Evolutionary conservation across 2,888 invertebrate genomes (phyloP).

Genomic region (Drosophila limbata): DNA sequence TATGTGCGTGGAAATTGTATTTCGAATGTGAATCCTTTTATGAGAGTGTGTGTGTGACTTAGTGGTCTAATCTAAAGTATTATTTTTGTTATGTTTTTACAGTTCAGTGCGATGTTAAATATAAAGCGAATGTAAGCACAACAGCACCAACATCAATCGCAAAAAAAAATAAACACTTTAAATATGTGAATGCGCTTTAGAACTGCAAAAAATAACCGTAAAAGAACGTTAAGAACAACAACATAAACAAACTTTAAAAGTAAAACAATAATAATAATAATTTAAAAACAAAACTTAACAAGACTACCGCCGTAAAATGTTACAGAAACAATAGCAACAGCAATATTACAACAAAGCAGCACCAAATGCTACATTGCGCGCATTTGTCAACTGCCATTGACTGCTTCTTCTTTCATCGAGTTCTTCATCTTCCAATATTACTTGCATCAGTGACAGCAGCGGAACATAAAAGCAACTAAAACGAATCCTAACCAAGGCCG

Average conservation of each 20-base stretch:
- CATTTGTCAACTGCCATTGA: constrained; percentile 39
- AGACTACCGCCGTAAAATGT: constrained; percentile 22
- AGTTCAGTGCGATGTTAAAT: constrained; percentile 68
- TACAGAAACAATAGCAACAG: constrained; percentile 11
- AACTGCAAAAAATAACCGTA: constrained; percentile 25
- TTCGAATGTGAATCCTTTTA: constrained; percentile 23
- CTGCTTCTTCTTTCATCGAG: constrained; percentile 28
- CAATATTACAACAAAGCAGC: not conserved
- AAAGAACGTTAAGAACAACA: constrained; percentile 12
- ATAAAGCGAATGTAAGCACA: constrained; percentile 51
- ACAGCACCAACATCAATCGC: constrained; percentile 39
- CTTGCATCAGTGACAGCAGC: constrained; percentile 10
- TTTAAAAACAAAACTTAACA: constrained; percentile 2
- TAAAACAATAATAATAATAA: not conserved
- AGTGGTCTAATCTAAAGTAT: constrained; percentile 26
- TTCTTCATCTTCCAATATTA: constrained; percentile 33
- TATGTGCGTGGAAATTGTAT: constrained; percentile 33
- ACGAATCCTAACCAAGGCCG: constrained; percentile 60
- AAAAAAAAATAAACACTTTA: constrained; percentile 33
- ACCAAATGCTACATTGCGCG: constrained; percentile 42
- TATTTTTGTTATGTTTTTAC: constrained; percentile 43
- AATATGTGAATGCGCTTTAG: constrained; percentile 52
- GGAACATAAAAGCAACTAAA: constrained; percentile 8
- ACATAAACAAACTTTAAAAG: constrained; percentile 21
- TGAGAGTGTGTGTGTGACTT: constrained; percentile 14